phyloP scores from a whole-genome alignment of 1,140 invertebrate species.

The Nasonia vitripennis region DNA sequence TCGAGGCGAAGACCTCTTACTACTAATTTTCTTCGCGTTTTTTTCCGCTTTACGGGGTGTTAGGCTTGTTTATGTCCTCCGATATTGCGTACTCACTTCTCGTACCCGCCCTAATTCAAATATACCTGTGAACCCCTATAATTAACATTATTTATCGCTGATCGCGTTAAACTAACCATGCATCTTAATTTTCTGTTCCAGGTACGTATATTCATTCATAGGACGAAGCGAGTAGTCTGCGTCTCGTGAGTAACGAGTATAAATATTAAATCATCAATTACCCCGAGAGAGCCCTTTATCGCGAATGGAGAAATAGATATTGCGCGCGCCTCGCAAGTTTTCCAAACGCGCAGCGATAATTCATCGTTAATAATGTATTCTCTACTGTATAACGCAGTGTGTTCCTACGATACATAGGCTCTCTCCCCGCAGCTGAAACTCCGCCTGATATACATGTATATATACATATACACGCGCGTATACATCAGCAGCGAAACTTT shows the following conservation, averaged over 20 bases:
- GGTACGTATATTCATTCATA: slow-evolving; percentile 1
- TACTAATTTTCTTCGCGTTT: not conserved
- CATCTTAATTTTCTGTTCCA: not conserved
- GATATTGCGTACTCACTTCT: too few relatives aligned
- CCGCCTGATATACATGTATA: not conserved
- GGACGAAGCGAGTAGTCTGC: not conserved
- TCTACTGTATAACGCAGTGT: not conserved
- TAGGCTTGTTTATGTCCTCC: not conserved
- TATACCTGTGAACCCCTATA: too few relatives aligned
- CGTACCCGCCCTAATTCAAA: too few relatives aligned
- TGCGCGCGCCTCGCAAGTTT: not conserved
- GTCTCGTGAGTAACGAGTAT: not conserved
- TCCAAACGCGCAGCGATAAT: not conserved
- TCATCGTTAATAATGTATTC: not conserved
- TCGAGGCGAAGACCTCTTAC: not conserved
- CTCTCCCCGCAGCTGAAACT: not conserved
- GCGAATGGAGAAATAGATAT: not conserved
- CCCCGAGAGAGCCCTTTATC: not conserved
- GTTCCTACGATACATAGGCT: not conserved
- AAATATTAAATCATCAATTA: too few relatives aligned
- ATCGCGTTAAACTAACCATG: not conserved
- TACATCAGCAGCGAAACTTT: not conserved
- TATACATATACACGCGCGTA: too few relatives aligned
- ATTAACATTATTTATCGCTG: too few relatives aligned
- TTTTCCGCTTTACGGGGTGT: not conserved